These are phyloP conservation scores for Oncorhynchus keta DNA, from an alignment of 2,113 vertebrate genomes.

Conservation along the genomic window DNA sequence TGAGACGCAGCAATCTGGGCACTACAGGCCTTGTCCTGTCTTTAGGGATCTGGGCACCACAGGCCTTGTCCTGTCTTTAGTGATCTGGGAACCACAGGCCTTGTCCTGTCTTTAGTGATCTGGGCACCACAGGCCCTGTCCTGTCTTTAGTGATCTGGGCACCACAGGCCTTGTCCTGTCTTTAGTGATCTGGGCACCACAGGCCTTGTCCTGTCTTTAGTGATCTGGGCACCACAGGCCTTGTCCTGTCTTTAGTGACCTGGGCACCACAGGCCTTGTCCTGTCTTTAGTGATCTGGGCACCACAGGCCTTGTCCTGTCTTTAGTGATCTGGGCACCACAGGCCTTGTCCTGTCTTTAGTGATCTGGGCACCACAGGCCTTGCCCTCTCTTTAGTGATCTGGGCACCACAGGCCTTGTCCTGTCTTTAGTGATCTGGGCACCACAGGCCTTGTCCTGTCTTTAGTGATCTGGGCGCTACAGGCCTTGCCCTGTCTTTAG, in stretches of 20 bases:
- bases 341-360: not conserved
- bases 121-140: constrained; percentile 6
- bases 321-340: not conserved
- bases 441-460: constrained; percentile 12
- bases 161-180: constrained; percentile 1
- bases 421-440: no score
- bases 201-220: not conserved
- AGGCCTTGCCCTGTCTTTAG: constrained; percentile 8
- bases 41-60: not conserved
- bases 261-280: constrained; percentile 6
- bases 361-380: constrained; percentile 7
- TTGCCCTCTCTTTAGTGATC: not conserved
- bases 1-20: not conserved
- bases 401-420: constrained; percentile 4
- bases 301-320: not conserved
- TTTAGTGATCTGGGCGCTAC: constrained; percentile 17
- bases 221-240: constrained; percentile 6
- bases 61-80: not conserved
- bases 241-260: no score
- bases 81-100: constrained; percentile 6
- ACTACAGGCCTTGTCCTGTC: not conserved
- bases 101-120: not conserved
- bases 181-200: not conserved
- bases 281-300: not conserved
- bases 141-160: not conserved